Conservation (phyloP, 2,797 vertebrate genomes). For the Myotis vivesi region DNA sequence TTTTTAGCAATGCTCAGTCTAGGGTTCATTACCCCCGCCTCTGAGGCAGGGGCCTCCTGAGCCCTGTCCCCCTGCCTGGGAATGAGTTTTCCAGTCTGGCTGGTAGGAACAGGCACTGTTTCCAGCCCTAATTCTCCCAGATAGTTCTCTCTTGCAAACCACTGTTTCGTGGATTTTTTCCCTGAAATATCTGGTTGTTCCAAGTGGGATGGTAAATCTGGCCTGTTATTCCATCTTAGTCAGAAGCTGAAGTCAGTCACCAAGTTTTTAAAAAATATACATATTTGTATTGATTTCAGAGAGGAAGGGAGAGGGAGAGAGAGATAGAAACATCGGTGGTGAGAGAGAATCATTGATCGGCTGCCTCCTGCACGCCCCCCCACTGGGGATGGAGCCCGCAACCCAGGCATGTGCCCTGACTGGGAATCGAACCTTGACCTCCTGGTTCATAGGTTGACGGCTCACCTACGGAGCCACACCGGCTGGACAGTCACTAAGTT, state of each 20-base stretch:
- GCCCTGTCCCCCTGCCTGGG: neutral
- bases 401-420: too few species aligned
- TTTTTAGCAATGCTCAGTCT: neutral
- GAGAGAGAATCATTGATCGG: too few species aligned
- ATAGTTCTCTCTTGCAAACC: neutral
- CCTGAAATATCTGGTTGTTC: neutral
- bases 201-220: neutral
- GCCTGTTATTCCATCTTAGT: neutral
- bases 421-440: too few species aligned
- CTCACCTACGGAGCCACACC: too few species aligned
- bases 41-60: neutral
- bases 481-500: neutral
- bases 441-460: too few species aligned
- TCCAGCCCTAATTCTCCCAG: neutral
- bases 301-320: too few species aligned
- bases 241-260: neutral
- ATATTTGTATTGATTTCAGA: too few species aligned
- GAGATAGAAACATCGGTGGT: too few species aligned
- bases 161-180: neutral
- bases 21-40: neutral
- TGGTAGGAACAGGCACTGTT: neutral
- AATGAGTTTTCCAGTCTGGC: neutral
- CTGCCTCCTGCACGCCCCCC: too few species aligned
- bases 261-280: too few species aligned
- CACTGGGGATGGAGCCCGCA: too few species aligned